A percentile compares a stretch with the other conserved stretches of the same genome.
These are phyloP conservation scores for Sorex maritimensis DNA, from an alignment of 2,797 vertebrate genomes.

Conservation along the genomic window DNA sequence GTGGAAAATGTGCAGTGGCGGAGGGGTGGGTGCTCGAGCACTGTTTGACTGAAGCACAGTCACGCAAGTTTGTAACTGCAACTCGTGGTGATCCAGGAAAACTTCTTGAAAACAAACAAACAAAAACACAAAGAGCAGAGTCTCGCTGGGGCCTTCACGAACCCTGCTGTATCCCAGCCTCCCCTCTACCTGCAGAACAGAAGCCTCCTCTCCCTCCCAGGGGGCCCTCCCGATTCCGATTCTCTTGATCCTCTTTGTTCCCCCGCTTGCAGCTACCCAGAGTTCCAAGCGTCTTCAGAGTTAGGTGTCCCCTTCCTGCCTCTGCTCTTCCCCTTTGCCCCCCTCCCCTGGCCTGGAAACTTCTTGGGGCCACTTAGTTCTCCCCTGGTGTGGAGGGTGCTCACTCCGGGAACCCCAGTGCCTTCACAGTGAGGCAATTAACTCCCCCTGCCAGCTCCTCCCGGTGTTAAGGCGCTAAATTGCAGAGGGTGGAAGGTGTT, in stretches of 20 bases:
- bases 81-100: too few relatives aligned
- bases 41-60: too few relatives aligned
- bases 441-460: constrained; percentile 73
- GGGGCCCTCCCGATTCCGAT: neutral
- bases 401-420: constrained; percentile 7
- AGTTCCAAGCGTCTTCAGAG: constrained; percentile 43
- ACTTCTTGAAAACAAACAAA: too few relatives aligned
- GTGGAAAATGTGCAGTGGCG: too few relatives aligned
- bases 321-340: neutral
- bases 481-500: constrained; percentile 71
- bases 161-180: neutral
- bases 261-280: neutral
- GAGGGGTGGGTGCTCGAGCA: too few relatives aligned
- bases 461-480: constrained; percentile 78
- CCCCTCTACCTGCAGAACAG: neutral
- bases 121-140: too few relatives aligned
- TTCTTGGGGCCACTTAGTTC: neutral
- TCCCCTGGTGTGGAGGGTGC: constrained; percentile 30
- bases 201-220: neutral
- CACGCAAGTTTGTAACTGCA: too few relatives aligned
- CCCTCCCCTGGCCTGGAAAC: constrained; percentile 5
- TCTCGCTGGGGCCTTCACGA: too few relatives aligned
- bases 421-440: constrained; percentile 77
- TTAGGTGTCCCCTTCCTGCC: neutral
- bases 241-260: neutral